Evolutionary conservation across 2,888 invertebrate genomes (phyloP).

Genomic region (Nomada ruficornis): DNA sequence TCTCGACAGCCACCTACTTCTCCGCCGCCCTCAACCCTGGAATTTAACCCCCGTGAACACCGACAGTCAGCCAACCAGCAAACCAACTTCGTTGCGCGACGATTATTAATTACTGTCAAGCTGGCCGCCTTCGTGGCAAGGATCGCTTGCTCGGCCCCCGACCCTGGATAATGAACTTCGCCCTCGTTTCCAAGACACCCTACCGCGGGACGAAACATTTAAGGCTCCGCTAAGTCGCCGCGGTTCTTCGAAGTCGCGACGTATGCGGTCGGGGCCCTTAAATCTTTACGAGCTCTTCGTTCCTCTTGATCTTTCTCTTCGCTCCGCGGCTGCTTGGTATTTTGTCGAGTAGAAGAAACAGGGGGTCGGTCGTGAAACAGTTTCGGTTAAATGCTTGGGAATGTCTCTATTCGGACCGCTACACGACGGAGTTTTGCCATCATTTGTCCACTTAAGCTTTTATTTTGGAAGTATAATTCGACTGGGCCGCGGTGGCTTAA

Average conservation of each 20-base stretch:
- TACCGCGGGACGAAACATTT: background rate
- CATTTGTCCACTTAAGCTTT: conserved; percentile 5
- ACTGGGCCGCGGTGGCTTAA: no score
- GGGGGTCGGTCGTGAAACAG: background rate
- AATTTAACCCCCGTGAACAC: conserved; percentile 65
- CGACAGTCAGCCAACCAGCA: conserved; percentile 56
- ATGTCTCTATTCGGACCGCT: conserved; percentile 7
- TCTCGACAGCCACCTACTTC: conserved; percentile 65
- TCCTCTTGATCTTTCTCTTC: background rate
- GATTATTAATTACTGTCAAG: conserved; percentile 66
- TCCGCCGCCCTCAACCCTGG: conserved; percentile 46
- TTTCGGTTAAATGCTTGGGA: conserved; percentile 6
- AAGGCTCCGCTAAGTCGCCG: conserved; percentile 19
- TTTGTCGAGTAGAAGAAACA: background rate
- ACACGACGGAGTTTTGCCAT: background rate
- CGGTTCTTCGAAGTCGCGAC: conserved; percentile 5
- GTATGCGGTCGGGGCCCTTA: conserved; percentile 13
- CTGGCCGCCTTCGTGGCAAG: conserved; percentile 49
- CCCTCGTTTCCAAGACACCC: conserved; percentile 42
- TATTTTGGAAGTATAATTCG: background rate
- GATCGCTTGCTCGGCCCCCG: conserved; percentile 23
- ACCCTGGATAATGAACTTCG: conserved; percentile 54
- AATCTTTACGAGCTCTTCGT: conserved; percentile 4
- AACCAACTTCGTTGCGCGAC: conserved; percentile 57
- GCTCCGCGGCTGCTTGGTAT: background rate